Evolutionary conservation across 2,888 invertebrate genomes (phyloP), one percentile per base, ranked within the genome.

Genomic region (Oscheius sp.): DNA sequence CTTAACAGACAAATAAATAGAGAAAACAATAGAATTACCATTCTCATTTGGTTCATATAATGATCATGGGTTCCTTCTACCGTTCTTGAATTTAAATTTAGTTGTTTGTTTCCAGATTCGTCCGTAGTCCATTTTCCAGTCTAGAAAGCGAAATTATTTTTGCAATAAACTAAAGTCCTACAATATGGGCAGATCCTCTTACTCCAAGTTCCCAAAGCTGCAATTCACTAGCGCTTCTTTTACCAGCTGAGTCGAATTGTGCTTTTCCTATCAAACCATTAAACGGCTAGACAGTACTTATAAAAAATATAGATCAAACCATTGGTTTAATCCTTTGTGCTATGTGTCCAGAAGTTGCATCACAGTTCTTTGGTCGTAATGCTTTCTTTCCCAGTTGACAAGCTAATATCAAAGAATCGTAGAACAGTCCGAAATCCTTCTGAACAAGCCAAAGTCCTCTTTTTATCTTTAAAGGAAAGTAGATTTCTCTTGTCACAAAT

Each of bases 121-220:
- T 78, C 73, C 0, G 80, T 72, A 8, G 74, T 71, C 80, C 80
- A 82, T 3, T 78, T 76, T 48, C 82, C 82, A 8, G 80, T 80
- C 82, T 82, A 65, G 33, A 75, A 72, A 29, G 8, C 1, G 17
- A 23, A 17, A 4, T 27, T 42, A 20, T 46, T 2, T 6, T 0
- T 27, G 15, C 17, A 23, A 31, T 17, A 6, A 34, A 23, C n/a
- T 33, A 27, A n/a, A n/a, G n/a, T n/a, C 71, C 57, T 57, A 78
- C 81, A 50, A 78, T 73, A n/a, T 76, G 55, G 6, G 73, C 72
- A 6, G 64, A 66, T 6, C 81, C 81, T 46, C 73, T 69, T 29
- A 81, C 73, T 20, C 79, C 79, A 65, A 81, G 72, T 52, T 81
- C 81, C 74, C 74, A 75, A 31, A 81, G 66, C 20, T 75, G 75